Percentiles rank a stretch among this genome's conserved stretches.
Conservation (phyloP, 1,140 invertebrate species). For the Doryteuthis pealeii region DNA sequence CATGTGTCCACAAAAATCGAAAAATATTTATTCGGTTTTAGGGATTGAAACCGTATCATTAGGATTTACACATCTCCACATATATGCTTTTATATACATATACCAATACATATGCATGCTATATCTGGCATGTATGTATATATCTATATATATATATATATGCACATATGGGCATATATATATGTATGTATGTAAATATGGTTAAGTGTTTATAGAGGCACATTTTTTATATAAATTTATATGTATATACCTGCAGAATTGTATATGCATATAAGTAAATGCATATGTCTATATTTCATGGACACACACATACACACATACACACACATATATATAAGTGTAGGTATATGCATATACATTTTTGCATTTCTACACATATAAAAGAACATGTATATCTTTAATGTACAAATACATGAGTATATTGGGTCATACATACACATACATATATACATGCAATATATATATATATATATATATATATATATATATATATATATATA, state of each 20-base stretch:
- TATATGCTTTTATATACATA: background rate
- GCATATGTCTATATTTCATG: too few species aligned
- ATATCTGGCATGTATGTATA: background rate
- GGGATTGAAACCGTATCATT: background rate
- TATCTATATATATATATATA: background rate
- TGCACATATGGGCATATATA: background rate
- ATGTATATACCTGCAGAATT: background rate
- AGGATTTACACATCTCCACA: background rate
- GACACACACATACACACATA: background rate
- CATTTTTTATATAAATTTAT: background rate
- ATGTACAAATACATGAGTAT: background rate
- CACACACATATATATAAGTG: background rate
- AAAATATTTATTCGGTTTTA: conserved; percentile 18
- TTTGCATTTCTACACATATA: background rate
- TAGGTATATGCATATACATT: background rate
- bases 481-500: background rate
- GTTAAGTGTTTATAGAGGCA: background rate
- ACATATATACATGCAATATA: background rate
- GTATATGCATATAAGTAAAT: background rate
- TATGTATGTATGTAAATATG: background rate
- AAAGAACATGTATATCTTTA: background rate
- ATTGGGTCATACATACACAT: background rate
- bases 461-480: too few species aligned
- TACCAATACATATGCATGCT: background rate
- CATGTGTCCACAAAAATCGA: conserved; percentile 32